Evolutionary conservation across 1,140 invertebrate species (phyloP), one percentile per base, ranked within the genome.

Genomic region (Tribolium castaneum): DNA sequence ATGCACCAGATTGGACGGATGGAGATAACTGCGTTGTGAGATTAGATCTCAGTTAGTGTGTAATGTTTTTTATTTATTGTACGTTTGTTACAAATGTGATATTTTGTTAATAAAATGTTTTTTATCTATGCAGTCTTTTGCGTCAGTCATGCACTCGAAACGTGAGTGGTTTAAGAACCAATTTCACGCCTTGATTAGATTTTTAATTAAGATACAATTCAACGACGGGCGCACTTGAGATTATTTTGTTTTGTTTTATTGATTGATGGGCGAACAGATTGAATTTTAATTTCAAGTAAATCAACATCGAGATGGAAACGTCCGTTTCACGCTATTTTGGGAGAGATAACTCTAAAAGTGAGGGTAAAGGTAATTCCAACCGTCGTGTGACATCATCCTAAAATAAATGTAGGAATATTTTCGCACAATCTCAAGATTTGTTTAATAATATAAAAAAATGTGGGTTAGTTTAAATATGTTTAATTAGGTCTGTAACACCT

Each of bases 81-180:
- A 30, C 25, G 25, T 2, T 6, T 30, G 13, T 59, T 25, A 22
- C 19, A 19, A 59, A 59, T 59, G 16, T 59, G 54, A 59, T 59
- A 59, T 59, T 52, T 66, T 66, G 59, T 66, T 34, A 66, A 66
- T 66, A 66, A 66, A 66, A 66, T 45, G 25, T 16, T 59, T 66
- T 34, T 39, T 35, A 59, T 59, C 54, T 12, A 59, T 59, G 10
- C 10, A 19, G 6, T 25, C 16, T 19, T 19, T 59, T 59, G 16
- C 54, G 54, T 59, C 54, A 59, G 7, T 59, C 52, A 56, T 59
- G 54, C 54, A 59, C 30, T 34, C 0, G 1, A 59, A 59, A 25
- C 25, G 35, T 13, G 59, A 35, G 30, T 62, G 19, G 22, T 12
- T 56, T 56, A 12, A 59, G 10, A 59, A 19, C n/a, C 9, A 22